Evolutionary conservation across 2,797 vertebrate genomes (phyloP).

Genomic region (Echiichthys vipera): DNA sequence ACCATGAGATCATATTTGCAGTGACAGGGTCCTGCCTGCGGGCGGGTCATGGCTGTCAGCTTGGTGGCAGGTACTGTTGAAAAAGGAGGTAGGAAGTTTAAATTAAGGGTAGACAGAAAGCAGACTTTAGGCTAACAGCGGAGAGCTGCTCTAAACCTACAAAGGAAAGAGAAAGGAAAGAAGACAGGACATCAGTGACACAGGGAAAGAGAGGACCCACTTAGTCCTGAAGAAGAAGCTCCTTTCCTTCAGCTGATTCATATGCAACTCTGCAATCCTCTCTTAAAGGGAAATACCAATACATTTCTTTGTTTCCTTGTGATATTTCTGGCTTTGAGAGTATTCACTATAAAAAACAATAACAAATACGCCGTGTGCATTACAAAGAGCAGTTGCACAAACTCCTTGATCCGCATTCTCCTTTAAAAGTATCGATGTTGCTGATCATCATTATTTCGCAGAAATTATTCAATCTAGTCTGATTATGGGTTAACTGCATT

Average conservation of each 20-base stretch:
- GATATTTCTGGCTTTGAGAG: neutral
- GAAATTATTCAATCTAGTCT: neutral
- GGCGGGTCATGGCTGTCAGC: slow-evolving; percentile 90
- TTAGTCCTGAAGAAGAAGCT: slow-evolving; percentile 8
- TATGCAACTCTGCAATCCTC: slow-evolving; percentile 1
- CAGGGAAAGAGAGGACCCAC: slow-evolving; percentile 37
- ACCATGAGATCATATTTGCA: slow-evolving; percentile 98
- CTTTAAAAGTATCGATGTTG: neutral
- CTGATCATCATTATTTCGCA: neutral
- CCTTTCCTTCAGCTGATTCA: slow-evolving; percentile 21
- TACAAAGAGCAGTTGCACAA: neutral
- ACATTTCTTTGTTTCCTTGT: neutral
- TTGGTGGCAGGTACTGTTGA: slow-evolving; percentile 95
- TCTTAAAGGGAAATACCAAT: slow-evolving; percentile 16
- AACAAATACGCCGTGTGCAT: neutral
- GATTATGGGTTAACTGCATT: neutral
- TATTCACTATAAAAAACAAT: neutral
- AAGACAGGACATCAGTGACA: slow-evolving; percentile 62
- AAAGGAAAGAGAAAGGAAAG: slow-evolving; percentile 50
- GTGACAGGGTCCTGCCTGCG: slow-evolving; percentile 91
- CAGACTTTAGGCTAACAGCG: slow-evolving; percentile 35
- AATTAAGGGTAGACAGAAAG: neutral
- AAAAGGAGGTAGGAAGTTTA: slow-evolving; percentile 32
- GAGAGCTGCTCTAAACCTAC: slow-evolving; percentile 47
- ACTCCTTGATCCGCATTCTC: neutral